Evolutionary conservation across 2,888 invertebrate species (phyloP).

Genomic region (Eupithecia vulgata): DNA sequence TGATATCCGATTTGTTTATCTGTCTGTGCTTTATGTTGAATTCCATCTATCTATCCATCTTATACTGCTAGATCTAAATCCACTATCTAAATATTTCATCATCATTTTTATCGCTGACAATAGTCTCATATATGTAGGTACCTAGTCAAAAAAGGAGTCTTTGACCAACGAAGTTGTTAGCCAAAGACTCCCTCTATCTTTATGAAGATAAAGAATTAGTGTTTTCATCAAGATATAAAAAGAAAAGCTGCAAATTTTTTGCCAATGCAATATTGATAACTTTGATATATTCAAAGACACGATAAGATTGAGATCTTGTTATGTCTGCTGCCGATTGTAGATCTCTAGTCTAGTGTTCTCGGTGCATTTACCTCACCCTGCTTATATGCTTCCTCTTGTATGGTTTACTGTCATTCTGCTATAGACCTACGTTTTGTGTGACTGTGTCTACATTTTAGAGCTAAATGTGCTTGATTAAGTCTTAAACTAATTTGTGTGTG

Average conservation of each 20-base stretch:
- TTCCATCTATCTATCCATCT: neutral
- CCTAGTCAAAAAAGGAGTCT: too few species aligned
- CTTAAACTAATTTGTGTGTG: neutral
- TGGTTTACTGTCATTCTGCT: neutral
- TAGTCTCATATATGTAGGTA: too few species aligned
- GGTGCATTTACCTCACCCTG: neutral
- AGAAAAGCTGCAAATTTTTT: neutral
- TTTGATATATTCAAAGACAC: neutral
- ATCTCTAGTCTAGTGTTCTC: neutral
- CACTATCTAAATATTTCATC: neutral
- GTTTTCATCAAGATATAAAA: too few species aligned
- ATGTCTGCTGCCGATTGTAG: neutral
- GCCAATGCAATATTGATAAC: neutral
- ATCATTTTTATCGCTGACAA: neutral
- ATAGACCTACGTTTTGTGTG: neutral
- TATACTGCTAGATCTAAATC: neutral
- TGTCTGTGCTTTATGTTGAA: too few species aligned
- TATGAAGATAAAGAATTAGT: neutral
- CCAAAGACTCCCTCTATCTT: too few species aligned
- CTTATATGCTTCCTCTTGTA: neutral
- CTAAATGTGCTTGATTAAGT: neutral
- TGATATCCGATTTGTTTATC: neutral
- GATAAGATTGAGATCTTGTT: neutral
- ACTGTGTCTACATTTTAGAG: neutral
- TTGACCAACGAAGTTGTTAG: too few species aligned